Conservation (phyloP, 2,888 invertebrate species). For the Andrena trimmerana region DNA sequence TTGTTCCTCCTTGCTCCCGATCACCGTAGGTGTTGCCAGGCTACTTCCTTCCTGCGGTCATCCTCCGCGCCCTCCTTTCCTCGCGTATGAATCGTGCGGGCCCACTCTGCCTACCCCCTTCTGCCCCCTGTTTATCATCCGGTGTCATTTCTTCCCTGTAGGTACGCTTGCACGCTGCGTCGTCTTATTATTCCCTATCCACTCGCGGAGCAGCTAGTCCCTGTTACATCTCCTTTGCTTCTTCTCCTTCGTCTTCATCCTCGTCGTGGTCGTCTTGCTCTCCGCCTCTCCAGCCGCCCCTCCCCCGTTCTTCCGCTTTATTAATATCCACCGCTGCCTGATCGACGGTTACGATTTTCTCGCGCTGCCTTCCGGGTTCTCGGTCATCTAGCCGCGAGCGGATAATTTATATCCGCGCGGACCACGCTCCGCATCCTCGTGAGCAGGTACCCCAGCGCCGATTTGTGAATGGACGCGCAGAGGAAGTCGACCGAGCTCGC, state of each 20-base stretch:
- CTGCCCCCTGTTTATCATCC: conserved; percentile 22
- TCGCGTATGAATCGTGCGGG: background rate
- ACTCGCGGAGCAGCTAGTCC: conserved; percentile 5
- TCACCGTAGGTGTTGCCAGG: conserved; percentile 65
- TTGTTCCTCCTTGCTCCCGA: conserved; percentile 34
- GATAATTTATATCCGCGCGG: conserved; percentile 31
- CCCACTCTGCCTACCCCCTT: background rate
- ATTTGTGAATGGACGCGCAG: conserved; percentile 11
- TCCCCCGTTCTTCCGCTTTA: conserved; percentile 59
- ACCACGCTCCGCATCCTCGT: background rate
- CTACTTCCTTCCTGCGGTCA: conserved; percentile 70
- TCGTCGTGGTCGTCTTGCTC: conserved; percentile 27
- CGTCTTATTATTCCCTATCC: conserved; percentile 37
- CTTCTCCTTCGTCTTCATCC: conserved; percentile 10
- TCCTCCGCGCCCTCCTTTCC: conserved; percentile 46
- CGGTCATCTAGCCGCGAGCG: conserved; percentile 45
- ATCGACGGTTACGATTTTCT: conserved; percentile 73
- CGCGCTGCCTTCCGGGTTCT: conserved; percentile 70
- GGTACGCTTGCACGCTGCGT: background rate
- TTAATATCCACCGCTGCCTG: conserved; percentile 70
- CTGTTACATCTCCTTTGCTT: conserved; percentile 3
- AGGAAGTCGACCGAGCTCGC: background rate
- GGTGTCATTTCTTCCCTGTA: conserved; percentile 49
- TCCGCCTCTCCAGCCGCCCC: conserved; percentile 4
- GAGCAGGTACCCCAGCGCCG: conserved; percentile 17